A percentile compares a stretch with the other conserved stretches of the same genome.
Evolutionary conservation across 2,113 vertebrate species (phyloP).

Genomic region (Sebastes fasciatus): DNA sequence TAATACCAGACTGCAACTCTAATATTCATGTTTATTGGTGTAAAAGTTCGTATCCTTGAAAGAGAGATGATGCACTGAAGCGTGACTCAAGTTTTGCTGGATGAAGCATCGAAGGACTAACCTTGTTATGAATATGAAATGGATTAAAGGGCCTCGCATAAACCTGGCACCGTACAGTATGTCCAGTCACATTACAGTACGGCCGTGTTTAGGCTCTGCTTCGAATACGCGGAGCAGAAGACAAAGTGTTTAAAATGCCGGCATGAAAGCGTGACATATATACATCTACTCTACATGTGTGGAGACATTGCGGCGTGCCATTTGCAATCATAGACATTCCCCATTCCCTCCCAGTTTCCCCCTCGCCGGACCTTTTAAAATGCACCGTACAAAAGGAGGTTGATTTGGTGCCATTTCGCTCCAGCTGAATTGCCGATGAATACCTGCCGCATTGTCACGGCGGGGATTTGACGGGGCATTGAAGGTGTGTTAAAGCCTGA

Average conservation of each 20-base stretch:
- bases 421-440: conserved; percentile 33
- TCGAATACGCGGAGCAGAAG: background rate
- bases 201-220: background rate
- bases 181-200: background rate
- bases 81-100: background rate
- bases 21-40: conserved; percentile 16
- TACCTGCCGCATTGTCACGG: conserved; percentile 44
- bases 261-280: conserved; percentile 24
- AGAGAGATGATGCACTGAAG: background rate
- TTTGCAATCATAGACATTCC: conserved; percentile 10
- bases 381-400: conserved; percentile 28
- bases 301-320: background rate
- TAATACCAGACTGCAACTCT: background rate
- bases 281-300: background rate
- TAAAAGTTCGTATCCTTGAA: background rate
- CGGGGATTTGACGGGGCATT: conserved; percentile 35
- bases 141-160: background rate
- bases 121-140: background rate
- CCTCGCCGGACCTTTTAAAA: conserved; percentile 17
- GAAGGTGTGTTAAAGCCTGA: conserved; percentile 28
- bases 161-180: background rate
- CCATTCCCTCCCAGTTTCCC: background rate
- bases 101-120: background rate
- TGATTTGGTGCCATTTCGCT: conserved; percentile 50
- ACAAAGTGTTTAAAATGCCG: conserved; percentile 14